Percentiles rank a stretch among this genome's conserved stretches.
phyloP scores from a whole-genome alignment of 2,888 invertebrate species.

The Plebejus argus region DNA sequence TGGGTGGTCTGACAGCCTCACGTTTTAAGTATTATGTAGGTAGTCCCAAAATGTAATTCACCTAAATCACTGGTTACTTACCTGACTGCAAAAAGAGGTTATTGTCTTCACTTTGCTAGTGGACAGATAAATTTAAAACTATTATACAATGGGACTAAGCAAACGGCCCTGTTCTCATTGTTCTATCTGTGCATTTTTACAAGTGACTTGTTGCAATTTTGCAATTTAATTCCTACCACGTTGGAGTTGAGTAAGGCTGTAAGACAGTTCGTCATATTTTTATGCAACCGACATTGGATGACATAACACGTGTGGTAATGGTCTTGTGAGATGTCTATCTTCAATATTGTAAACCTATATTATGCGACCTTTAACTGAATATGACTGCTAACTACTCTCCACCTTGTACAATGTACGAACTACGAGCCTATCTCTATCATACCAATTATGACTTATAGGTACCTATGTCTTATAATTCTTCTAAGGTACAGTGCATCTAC shows the following conservation, averaged over 20 bases:
- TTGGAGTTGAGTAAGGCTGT: conserved; percentile 20
- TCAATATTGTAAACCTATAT: conserved; percentile 27
- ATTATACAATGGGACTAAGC: neutral
- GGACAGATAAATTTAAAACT: too few relatives aligned
- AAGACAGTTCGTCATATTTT: conserved; percentile 33
- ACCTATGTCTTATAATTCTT: too few relatives aligned
- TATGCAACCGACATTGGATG: conserved; percentile 30
- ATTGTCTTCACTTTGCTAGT: too few relatives aligned
- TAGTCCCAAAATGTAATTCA: too few relatives aligned
- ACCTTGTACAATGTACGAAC: too few relatives aligned
- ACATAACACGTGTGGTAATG: conserved; percentile 30
- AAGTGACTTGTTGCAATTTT: conserved; percentile 24
- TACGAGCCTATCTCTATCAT: neutral
- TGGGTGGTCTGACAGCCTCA: too few relatives aligned
- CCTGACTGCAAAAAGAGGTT: too few relatives aligned
- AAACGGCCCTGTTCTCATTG: neutral
- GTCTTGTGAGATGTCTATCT: conserved; percentile 37
- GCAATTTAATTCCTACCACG: conserved; percentile 32
- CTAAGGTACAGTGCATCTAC: too few relatives aligned
- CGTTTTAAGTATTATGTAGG: too few relatives aligned
- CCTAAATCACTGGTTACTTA: too few relatives aligned
- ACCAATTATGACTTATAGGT: neutral
- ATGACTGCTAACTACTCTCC: neutral
- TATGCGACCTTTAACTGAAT: neutral
- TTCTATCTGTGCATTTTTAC: conserved; percentile 17